Evolutionary conservation across 2,113 vertebrate species (phyloP), one percentile per base, ranked within the genome.

Genomic region (Argyrosomus japonicus): DNA sequence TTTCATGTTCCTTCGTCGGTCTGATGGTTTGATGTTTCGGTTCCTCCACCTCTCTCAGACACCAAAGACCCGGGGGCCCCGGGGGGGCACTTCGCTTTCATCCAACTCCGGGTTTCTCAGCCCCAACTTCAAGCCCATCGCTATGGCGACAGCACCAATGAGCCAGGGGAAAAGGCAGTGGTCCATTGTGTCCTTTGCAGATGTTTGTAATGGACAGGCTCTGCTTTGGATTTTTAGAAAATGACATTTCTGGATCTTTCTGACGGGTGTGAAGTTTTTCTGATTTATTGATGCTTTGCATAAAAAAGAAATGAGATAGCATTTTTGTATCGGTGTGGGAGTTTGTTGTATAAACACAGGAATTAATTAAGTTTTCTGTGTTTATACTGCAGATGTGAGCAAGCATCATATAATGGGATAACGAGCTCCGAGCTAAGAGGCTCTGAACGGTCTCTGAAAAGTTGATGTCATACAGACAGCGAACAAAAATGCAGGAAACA

Each of bases 71-170:
- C 7, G 19, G 61, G 73, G 53, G 6, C 57, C 67, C 13, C 1
- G 32, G 4, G 27, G 27, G 79, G 76, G 74, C 73, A 25, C 77
- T 43, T 29, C 6, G 53, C 83, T 89, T 91, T 92, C 68, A 91
- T 92, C 82, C 25, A 4, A 32, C 62, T 71, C 17, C n/a, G 23
- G n/a, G 70, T 62, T 77, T 81, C 85, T 64, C 54, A 77, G 83
- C 75, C 75, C 36, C 62, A 47, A 73, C 74, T 76, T 85, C 76
- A 91, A 87, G 79, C 77, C 75, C 47, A 85, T 94, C 67, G 19
- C 87, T 74, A 92, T 94, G 88, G 88, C 7, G 68, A 94, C 88
- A 1, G 76, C 18, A 50, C 61, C 85, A 76, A 57, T 57, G 68
- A 83, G 47, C 27, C 0, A 29, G 40, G 70, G 65, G 36, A 9